Conservation (phyloP, 2,797 vertebrate genomes). For the Cyprinodon diabolis region DNA sequence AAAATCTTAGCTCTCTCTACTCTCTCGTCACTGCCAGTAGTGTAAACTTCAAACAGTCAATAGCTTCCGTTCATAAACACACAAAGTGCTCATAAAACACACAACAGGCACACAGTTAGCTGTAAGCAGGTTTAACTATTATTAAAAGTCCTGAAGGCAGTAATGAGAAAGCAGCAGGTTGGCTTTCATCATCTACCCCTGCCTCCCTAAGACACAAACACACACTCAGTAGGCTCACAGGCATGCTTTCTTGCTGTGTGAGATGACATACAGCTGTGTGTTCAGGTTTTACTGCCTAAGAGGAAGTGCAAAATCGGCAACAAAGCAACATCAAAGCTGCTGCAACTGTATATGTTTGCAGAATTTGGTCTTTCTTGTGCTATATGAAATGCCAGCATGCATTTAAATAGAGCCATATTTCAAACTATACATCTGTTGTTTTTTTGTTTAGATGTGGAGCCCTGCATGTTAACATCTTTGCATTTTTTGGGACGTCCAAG, state of each 20-base stretch:
- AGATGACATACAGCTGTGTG: slow-evolving; percentile 76
- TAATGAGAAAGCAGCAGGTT: slow-evolving; percentile 76
- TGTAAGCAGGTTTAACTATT: slow-evolving; percentile 32
- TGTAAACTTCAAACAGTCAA: slow-evolving; percentile 70
- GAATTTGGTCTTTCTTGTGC: slow-evolving; percentile 5
- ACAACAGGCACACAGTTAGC: slow-evolving; percentile 34
- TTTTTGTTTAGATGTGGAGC: too few species aligned
- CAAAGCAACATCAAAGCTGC: slow-evolving; percentile 60
- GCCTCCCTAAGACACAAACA: slow-evolving; percentile 1
- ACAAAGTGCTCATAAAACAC: slow-evolving; percentile 23
- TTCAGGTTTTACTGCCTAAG: slow-evolving; percentile 59
- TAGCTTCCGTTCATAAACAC: slow-evolving; percentile 70
- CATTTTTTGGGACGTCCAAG: too few species aligned
- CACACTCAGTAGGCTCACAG: slow-evolving; percentile 15
- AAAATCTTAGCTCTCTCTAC: slow-evolving; percentile 25
- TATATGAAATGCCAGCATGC: too few species aligned
- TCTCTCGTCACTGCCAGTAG: slow-evolving; percentile 51
- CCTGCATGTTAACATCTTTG: too few species aligned
- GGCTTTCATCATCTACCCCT: slow-evolving; percentile 48
- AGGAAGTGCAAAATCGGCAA: slow-evolving; percentile 66
- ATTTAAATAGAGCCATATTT: too few species aligned
- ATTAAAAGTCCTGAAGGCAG: slow-evolving; percentile 49
- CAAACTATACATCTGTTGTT: too few species aligned
- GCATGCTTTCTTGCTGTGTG: slow-evolving; percentile 60
- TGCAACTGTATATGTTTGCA: slow-evolving; percentile 41